Base-by-base conservation (phyloP, 2,797 vertebrate species). In the Phoeniculus purpureus region DNA sequence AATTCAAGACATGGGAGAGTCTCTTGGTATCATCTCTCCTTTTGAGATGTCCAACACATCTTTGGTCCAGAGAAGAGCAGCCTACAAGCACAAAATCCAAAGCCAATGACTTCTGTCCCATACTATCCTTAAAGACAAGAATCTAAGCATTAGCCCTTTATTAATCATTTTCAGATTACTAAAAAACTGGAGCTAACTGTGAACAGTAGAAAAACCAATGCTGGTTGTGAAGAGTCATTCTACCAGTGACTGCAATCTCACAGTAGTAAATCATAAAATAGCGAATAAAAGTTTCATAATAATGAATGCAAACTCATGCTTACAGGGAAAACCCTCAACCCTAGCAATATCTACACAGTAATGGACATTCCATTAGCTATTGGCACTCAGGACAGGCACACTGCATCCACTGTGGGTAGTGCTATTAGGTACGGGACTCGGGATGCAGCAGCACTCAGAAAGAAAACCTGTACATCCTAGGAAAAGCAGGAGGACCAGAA, bases 231-330 rank as follows among this genome's bases (percentile, higher is more conserved):
- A 81, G 22, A 72, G 20, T 9, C 7, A 4, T 15, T 71, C 20
- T 29, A 66, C 26, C 25, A 37, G 43, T 31, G 70, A 48, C 31
- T 52, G 37, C 0, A 0, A 65, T 67, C 47, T 59, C 32, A 48
- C 48, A 66, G 68, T 45, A 84, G 13, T 2, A 5, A 81, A 81
- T 3, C 4, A 87, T 68, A 58, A 90, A 79, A 85, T 3, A 74
- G 47, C 26, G 85, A 88, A 91, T 84, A 67, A 82, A 87, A 62
- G 1, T 89, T 92, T 80, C 23, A 47, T 68, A 7, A 66, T 61
- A 68, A 85, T 10, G 68, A 93, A 82, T 21, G 51, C 51, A 80
- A 89, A 74, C n/a, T 80, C 87, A 75, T 34, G n/a, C 21, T 88
- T 70, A 54, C 20, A 76, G 26, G 21, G 50, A 15, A 29, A 6